Evolutionary conservation across 2,113 vertebrate species (phyloP), one percentile per base, ranked within the genome.

Genomic region (Loxodonta africana): DNA sequence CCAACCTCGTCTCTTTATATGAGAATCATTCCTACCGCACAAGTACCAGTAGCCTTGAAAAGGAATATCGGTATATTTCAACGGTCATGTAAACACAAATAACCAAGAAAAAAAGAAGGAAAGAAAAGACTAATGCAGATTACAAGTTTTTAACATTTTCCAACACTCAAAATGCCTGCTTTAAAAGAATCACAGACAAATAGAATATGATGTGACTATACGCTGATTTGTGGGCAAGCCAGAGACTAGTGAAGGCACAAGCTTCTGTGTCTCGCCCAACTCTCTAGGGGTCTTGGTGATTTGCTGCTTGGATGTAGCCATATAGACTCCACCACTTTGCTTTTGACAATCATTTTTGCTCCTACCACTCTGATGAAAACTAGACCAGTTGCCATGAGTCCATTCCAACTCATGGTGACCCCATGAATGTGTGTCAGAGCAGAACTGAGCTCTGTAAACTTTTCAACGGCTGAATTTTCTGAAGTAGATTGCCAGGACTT

Each of bases 41-140:
- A 33, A 93, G 51, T 17, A 57, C 53, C 11, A 57, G 53, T 33
- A 94, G 73, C 12, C 95, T 81, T 28, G 30, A 95, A 76, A 18
- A 81, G 14, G 21, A 81, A 57, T 60, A 76, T 71, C 95, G 78
- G 30, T 51, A 46, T 85, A 84, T 97, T 83, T 96, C 71, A 88
- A n/a, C 63, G 69, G 65, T 4, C 41, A 85, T 30, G 11, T 26
- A 53, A 62, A 74, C 26, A 69, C 48, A 94, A 84, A 95, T 87
- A 2, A 33, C 11, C 23, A 28, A 69, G 37, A 41, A 67, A 11
- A 33, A 41, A 67, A 11, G 5, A 53, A 76, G 41, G 21, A 62
- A 41, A n/a, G 17, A 84, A 63, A 41, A 46, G 4, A 73, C 8
- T 44, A 82, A 71, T 20, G 48, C 15, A 78, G n/a, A 83, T 80